Conservation (phyloP, 2,888 invertebrate genomes). For the Trichogramma dendrolimi region DNA sequence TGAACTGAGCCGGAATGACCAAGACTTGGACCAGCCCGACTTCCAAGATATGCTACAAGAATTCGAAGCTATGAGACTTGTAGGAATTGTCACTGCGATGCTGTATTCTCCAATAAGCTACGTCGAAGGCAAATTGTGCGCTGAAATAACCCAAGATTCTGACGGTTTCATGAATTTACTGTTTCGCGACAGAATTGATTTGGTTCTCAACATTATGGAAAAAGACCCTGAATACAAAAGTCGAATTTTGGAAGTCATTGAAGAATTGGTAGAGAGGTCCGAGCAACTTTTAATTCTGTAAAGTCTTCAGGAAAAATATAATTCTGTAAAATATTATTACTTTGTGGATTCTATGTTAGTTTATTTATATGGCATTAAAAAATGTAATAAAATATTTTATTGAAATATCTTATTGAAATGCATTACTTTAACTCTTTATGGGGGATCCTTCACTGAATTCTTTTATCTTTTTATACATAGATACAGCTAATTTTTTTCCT, state of each 20-base stretch:
- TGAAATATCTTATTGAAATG: no score
- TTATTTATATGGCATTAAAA: no score
- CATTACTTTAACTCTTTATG: no score
- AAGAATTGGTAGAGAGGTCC: slow-evolving; percentile 29
- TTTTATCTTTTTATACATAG: no score
- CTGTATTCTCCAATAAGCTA: slow-evolving; percentile 37
- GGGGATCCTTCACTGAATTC: no score
- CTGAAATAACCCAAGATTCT: slow-evolving; percentile 30
- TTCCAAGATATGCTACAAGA: slow-evolving; percentile 35
- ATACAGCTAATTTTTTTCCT: no score
- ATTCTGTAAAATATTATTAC: no score
- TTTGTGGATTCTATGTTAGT: no score
- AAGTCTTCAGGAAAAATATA: no score
- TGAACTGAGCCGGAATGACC: slow-evolving; percentile 27
- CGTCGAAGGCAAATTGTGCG: slow-evolving; percentile 36
- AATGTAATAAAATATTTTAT: no score
- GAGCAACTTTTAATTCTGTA: not conserved
- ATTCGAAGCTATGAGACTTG: slow-evolving; percentile 39
- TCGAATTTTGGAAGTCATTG: slow-evolving; percentile 36
- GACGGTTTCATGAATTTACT: slow-evolving; percentile 29
- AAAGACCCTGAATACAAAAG: slow-evolving; percentile 34
- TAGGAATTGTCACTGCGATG: slow-evolving; percentile 35
- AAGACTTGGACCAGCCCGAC: slow-evolving; percentile 25
- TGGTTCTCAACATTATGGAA: slow-evolving; percentile 35
- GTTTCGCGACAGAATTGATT: slow-evolving; percentile 33